phyloP scores from a whole-genome alignment of 2,113 vertebrate species.

The Empidonax traillii region DNA sequence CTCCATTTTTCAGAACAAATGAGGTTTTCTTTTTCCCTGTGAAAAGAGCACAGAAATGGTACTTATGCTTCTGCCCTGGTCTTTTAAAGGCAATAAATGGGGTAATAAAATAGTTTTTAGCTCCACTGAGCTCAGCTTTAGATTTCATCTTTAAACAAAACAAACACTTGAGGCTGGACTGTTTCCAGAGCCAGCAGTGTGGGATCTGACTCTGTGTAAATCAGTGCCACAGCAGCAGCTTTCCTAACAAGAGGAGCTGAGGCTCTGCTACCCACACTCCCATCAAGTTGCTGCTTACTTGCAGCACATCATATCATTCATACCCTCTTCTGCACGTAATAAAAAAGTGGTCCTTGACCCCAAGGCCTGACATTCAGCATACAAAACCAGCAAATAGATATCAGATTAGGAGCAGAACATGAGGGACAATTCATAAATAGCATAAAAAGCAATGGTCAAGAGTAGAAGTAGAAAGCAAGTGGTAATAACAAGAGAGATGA shows the following conservation, averaged over 20 bases:
- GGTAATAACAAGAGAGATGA: neutral
- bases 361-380: neutral
- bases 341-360: neutral
- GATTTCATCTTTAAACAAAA: neutral
- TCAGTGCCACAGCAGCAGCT: neutral
- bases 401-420: neutral
- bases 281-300: neutral
- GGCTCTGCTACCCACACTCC: neutral
- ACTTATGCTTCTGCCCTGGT: neutral
- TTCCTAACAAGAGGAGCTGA: neutral
- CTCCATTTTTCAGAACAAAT: neutral
- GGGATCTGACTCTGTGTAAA: neutral
- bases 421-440: neutral
- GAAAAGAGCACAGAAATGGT: neutral
- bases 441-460: neutral
- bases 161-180: neutral
- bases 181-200: neutral
- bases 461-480: neutral
- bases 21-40: neutral
- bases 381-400: neutral
- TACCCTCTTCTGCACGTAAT: neutral
- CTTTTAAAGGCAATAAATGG: slow-evolving; percentile 6
- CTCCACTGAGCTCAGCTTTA: neutral
- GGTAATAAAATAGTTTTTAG: neutral
- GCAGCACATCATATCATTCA: neutral